Percentiles rank a stretch among this genome's conserved stretches.
Conservation (phyloP, 2,113 vertebrate genomes). For the Hypocryptadius cinnamomeus region DNA sequence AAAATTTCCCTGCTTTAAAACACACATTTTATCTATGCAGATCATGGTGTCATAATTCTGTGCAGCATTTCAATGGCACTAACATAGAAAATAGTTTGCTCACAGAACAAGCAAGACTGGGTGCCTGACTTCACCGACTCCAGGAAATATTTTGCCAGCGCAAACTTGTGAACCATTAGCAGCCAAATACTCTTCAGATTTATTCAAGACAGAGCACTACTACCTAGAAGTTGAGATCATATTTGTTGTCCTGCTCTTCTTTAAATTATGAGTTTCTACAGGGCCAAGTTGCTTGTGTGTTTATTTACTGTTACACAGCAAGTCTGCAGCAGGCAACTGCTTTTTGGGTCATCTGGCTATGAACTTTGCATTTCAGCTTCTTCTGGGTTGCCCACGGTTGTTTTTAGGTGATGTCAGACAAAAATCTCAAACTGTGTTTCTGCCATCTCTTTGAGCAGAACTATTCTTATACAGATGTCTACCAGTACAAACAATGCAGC, state of each 20-base stretch:
- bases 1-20: not conserved
- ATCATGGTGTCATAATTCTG: not conserved
- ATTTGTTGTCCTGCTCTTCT: conserved; percentile 40
- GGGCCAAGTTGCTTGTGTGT: conserved; percentile 3
- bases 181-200: conserved; percentile 35
- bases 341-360: conserved; percentile 16
- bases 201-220: conserved; percentile 48
- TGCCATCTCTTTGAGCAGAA: conserved; percentile 12
- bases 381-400: not conserved
- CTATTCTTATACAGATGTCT: conserved; percentile 37
- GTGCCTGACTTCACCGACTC: conserved; percentile 8
- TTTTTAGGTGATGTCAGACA: conserved; percentile 12
- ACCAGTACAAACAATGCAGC: conserved; percentile 52
- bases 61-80: not conserved
- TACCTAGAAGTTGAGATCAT: conserved; percentile 30
- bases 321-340: conserved; percentile 43
- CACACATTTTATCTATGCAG: not conserved
- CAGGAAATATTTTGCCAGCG: conserved; percentile 36
- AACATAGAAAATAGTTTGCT: conserved; percentile 13
- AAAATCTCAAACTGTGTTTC: conserved; percentile 33
- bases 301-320: conserved; percentile 58
- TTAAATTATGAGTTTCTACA: conserved; percentile 38
- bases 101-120: not conserved
- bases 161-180: conserved; percentile 23
- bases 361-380: conserved; percentile 45